A percentile compares a stretch with the other conserved stretches of the same genome.
These are phyloP conservation scores for Saccostrea cuccullata DNA, from an alignment of 1,140 invertebrate species.

Conservation along the genomic window DNA sequence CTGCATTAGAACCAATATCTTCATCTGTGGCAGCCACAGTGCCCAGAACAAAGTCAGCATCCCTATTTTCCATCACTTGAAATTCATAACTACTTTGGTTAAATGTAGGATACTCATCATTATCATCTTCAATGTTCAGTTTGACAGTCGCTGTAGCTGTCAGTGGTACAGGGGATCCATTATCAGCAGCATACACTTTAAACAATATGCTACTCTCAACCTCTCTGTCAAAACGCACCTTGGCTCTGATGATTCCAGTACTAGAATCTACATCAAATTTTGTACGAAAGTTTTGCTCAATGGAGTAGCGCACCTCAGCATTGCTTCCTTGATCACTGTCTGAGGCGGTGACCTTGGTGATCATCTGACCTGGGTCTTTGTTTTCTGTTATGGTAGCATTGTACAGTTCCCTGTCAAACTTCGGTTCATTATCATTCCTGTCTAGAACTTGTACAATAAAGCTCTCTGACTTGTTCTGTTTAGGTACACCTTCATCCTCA, in stretches of 20 bases:
- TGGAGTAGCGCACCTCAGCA: constrained; percentile 49
- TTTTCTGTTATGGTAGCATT: constrained; percentile 51
- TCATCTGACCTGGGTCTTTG: constrained; percentile 46
- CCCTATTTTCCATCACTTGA: constrained; percentile 46
- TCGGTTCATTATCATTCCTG: constrained; percentile 52
- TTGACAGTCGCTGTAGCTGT: constrained; percentile 47
- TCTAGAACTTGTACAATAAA: constrained; percentile 55
- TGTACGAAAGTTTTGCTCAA: constrained; percentile 38
- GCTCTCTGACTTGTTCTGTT: constrained; percentile 41
- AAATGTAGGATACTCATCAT: constrained; percentile 52
- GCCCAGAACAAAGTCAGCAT: constrained; percentile 45
- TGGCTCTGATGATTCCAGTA: constrained; percentile 47
- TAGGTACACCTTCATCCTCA: constrained; percentile 48
- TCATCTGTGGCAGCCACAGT: constrained; percentile 49
- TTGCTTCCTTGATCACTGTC: constrained; percentile 52
- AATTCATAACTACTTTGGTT: constrained; percentile 44
- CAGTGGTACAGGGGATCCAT: constrained; percentile 20
- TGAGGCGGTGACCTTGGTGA: constrained; percentile 52
- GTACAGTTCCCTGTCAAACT: constrained; percentile 49
- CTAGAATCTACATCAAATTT: constrained; percentile 50
- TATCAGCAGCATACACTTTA: constrained; percentile 50
- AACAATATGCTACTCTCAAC: constrained; percentile 34
- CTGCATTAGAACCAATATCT: constrained; percentile 52
- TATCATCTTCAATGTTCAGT: constrained; percentile 54
- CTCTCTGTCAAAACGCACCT: constrained; percentile 46